These are phyloP conservation scores for Microchrysa polita DNA, from an alignment of 2,888 invertebrate genomes.

Conservation along the genomic window DNA sequence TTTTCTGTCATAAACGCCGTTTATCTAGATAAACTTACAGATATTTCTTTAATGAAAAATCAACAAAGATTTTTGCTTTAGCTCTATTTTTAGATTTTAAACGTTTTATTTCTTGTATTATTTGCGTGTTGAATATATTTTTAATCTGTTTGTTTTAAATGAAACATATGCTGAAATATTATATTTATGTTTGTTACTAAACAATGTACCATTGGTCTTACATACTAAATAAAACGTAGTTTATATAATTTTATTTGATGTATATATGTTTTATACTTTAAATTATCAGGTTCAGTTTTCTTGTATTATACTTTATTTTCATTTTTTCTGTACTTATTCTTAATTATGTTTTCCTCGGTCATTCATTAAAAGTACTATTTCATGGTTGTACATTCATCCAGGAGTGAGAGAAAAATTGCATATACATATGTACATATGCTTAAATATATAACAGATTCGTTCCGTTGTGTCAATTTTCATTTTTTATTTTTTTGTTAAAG, in stretches of 20 bases:
- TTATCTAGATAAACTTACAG: too few relatives aligned
- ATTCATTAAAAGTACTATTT: constrained; percentile 12
- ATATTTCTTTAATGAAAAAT: constrained; percentile 2
- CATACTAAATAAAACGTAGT: constrained; percentile 35
- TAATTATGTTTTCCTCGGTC: too few relatives aligned
- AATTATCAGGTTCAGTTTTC: neutral
- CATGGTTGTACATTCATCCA: constrained; percentile 32
- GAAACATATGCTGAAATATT: too few relatives aligned
- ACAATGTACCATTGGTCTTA: constrained; percentile 34
- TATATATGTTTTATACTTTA: constrained; percentile 24
- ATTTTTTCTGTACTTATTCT: too few relatives aligned
- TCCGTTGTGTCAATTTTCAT: constrained; percentile 5
- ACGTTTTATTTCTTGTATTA: neutral
- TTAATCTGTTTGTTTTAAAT: too few relatives aligned
- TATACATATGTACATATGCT: too few relatives aligned
- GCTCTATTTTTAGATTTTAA: neutral
- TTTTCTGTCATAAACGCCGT: too few relatives aligned
- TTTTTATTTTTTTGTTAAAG: constrained; percentile 3
- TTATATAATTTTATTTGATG: constrained; percentile 23
- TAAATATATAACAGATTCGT: too few relatives aligned
- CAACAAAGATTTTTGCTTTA: neutral
- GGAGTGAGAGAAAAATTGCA: neutral
- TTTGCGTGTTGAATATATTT: too few relatives aligned
- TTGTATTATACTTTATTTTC: constrained; percentile 15
- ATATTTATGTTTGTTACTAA: constrained; percentile 20